Percentiles rank a stretch among this genome's conserved stretches.
phyloP scores from a whole-genome alignment of 2,888 invertebrate genomes.

The Drosophila formosana region DNA sequence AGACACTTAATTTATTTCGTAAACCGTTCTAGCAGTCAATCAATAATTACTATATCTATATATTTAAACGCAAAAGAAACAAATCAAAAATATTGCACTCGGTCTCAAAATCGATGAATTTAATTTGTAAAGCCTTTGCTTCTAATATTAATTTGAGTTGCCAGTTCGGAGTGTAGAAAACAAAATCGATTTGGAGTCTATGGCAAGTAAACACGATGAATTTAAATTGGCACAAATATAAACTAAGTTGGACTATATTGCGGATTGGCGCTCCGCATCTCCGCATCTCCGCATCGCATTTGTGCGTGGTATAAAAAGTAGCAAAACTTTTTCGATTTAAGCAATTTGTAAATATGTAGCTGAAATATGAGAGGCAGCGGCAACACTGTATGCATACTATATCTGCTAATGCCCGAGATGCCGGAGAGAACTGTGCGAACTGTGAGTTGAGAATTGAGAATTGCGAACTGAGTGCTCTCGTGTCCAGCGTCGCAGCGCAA shows the following conservation, averaged over 20 bases:
- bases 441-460: slow-evolving; percentile 3
- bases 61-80: no score
- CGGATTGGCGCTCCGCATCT: not conserved
- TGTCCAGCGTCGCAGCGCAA: slow-evolving; percentile 1
- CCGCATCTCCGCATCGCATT: not conserved
- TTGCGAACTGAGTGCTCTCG: not conserved
- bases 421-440: not conserved
- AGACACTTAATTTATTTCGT: no score
- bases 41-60: no score
- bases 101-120: no score
- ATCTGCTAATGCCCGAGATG: slow-evolving; percentile 28
- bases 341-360: slow-evolving; percentile 45
- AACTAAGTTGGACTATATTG: not conserved
- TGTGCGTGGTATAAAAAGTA: slow-evolving; percentile 2
- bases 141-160: no score
- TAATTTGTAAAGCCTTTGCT: no score
- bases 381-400: slow-evolving; percentile 16
- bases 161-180: not conserved
- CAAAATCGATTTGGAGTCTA: not conserved
- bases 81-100: no score
- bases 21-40: no score
- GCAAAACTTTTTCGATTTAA: slow-evolving; percentile 58
- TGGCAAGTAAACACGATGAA: not conserved
- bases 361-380: slow-evolving; percentile 14
- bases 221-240: not conserved